Conservation (phyloP, 2,797 vertebrate genomes). For the Micromesistius poutassou region DNA sequence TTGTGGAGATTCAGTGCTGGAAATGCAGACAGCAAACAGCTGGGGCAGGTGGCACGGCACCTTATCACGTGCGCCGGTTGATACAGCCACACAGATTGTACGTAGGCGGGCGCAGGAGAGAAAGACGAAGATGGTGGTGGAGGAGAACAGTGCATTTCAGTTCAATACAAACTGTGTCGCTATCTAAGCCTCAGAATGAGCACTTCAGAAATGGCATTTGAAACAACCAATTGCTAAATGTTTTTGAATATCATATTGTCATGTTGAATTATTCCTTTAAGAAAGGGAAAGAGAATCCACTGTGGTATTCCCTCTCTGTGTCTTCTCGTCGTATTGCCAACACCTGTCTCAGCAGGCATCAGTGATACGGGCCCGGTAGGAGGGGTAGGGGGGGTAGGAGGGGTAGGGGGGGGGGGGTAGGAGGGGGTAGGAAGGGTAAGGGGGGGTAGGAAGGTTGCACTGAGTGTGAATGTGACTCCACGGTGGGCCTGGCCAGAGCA, state of each 20-base stretch:
- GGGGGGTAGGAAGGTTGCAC: constrained; percentile 45
- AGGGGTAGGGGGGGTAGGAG: constrained; percentile 20
- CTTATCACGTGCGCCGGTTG: neutral
- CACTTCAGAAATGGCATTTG: too few relatives aligned
- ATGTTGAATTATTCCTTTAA: neutral
- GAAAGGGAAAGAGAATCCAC: neutral
- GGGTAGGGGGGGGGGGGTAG: constrained; percentile 29
- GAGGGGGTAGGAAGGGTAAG: neutral
- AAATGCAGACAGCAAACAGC: neutral
- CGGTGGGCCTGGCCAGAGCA: constrained; percentile 64
- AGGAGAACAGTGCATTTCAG: neutral
- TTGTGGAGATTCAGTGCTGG: neutral
- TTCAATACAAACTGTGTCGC: neutral
- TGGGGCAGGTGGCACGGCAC: neutral
- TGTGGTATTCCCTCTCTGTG: neutral
- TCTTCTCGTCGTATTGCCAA: neutral
- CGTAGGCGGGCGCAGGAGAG: neutral
- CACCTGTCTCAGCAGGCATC: neutral
- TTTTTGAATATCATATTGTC: neutral
- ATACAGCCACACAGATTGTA: neutral
- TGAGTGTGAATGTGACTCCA: constrained; percentile 60
- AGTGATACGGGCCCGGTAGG: neutral
- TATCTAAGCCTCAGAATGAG: neutral
- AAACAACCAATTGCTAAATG: too few relatives aligned
- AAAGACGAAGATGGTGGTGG: neutral